These are phyloP conservation scores for Drosophila erecta DNA, from an alignment of 1,140 invertebrate species.

Conservation along the genomic window DNA sequence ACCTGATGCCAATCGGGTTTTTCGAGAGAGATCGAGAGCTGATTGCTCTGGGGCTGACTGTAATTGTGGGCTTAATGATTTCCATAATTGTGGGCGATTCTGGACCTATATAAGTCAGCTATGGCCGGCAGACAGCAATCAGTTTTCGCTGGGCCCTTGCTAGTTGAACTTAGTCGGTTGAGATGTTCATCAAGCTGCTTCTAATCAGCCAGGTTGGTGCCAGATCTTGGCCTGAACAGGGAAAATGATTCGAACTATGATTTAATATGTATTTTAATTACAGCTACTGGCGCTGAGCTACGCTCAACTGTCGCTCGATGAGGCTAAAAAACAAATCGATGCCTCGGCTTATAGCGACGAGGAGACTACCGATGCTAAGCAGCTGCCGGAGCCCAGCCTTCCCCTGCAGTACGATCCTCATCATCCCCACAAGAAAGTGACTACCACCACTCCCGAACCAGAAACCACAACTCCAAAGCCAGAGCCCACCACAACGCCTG, in stretches of 20 bases:
- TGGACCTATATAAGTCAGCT: conserved; percentile 53
- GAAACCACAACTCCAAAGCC: conserved; percentile 16
- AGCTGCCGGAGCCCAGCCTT: conserved; percentile 6
- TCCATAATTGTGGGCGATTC: conserved; percentile 52
- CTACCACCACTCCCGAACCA: conserved; percentile 18
- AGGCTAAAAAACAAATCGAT: conserved; percentile 26
- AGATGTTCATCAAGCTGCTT: conserved; percentile 58
- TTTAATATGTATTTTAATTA: neutral
- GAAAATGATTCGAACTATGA: neutral
- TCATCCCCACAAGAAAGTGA: neutral
- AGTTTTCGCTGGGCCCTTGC: conserved; percentile 29
- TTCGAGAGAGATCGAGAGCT: conserved; percentile 18
- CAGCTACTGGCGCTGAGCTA: conserved; percentile 46
- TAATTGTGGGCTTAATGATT: conserved; percentile 47
- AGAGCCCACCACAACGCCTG: conserved; percentile 36
- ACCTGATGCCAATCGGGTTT: conserved; percentile 45
- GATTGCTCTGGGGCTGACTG: conserved; percentile 12
- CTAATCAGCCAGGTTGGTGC: conserved; percentile 54
- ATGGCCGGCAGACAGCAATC: conserved; percentile 13
- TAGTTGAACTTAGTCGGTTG: conserved; percentile 2
- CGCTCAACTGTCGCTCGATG: conserved; percentile 22
- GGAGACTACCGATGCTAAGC: conserved; percentile 35
- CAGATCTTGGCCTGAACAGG: neutral
- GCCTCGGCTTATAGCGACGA: conserved; percentile 37
- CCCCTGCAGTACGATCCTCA: conserved; percentile 5